These are phyloP conservation scores for Monoplex corrugatus DNA, from an alignment of 2,888 invertebrate species.

Conservation along the genomic window DNA sequence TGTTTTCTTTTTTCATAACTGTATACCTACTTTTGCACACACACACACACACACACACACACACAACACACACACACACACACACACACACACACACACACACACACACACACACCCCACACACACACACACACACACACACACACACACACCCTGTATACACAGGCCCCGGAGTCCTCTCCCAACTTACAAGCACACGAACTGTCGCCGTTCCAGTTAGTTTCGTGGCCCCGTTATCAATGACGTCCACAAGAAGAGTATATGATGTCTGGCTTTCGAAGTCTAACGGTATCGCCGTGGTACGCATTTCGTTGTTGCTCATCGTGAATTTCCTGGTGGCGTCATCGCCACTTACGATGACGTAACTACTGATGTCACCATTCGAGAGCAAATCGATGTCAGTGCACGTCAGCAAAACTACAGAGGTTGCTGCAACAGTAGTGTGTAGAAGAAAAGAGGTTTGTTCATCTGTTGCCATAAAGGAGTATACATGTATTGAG, in stretches of 20 bases:
- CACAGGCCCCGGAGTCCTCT: constrained; percentile 3
- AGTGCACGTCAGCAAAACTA: constrained; percentile 63
- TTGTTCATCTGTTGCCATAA: too few relatives aligned
- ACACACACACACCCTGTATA: too few relatives aligned
- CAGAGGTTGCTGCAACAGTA: constrained; percentile 49
- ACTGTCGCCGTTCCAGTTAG: constrained; percentile 62
- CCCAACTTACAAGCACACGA: constrained; percentile 63
- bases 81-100: too few relatives aligned
- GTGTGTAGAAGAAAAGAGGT: not conserved
- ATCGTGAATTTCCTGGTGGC: constrained; percentile 59
- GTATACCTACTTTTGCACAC: too few relatives aligned
- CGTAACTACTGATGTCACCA: constrained; percentile 64
- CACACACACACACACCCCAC: too few relatives aligned
- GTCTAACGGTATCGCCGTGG: constrained; percentile 62
- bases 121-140: too few relatives aligned
- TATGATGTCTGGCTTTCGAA: constrained; percentile 65
- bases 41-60: too few relatives aligned
- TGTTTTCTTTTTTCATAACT: too few relatives aligned
- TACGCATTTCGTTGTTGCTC: constrained; percentile 55
- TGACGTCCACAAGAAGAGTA: constrained; percentile 61
- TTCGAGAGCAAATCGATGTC: constrained; percentile 63
- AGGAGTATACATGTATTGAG: too few relatives aligned
- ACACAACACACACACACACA: too few relatives aligned
- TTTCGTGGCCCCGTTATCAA: constrained; percentile 61
- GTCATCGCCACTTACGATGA: constrained; percentile 66